Evolutionary conservation across 1,140 invertebrate genomes (phyloP), one percentile per base, ranked within the genome.

Genomic region (Maconellicoccus hirsutus): DNA sequence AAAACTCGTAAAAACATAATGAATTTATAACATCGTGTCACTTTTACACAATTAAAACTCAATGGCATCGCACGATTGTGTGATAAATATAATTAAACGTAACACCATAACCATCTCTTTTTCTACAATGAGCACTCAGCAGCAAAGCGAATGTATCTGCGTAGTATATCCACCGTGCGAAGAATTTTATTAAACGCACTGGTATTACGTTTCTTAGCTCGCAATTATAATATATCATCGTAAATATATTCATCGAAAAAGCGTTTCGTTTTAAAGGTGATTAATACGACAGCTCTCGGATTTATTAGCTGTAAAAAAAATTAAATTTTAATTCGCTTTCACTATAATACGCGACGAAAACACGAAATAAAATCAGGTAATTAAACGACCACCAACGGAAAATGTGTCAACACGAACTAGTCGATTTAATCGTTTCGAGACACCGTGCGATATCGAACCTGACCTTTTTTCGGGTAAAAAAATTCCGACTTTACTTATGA

Each of bases 281-380:
- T 52, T 52, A 52, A 52, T 52, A 52, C 3, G 3, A 3, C 29
- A 33, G 42, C n/a, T 4, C 2, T 6, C 42, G 16, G 42, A 52
- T 52, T 52, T 52, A 52, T 52, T 52, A 19, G 16, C 4, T 16
- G 3, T 33, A 16, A 52, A 52, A n/a, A 38, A 52, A 52, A 52
- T 52, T 52, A 8, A 52, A 33, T 52, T 52, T 52, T 52, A 52
- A 52, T 52, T 52, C 42, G 42, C 42, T 52, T 52, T 52, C 42
- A 52, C 42, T 52, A 52, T 14, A 2, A 52, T 16, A 52, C n/a
- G 2, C 3, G 42, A 16, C n/a, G 42, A n/a, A n/a, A n/a, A n/a
- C n/a, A n/a, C 3, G n/a, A 52, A 52, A 16, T 7, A 52, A 52
- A 52, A 52, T 52, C 42, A 52, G 6, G 42, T 52, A 52, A 52